Conservation (phyloP, 2,113 vertebrate genomes). For the Shinisaurus crocodilurus region DNA sequence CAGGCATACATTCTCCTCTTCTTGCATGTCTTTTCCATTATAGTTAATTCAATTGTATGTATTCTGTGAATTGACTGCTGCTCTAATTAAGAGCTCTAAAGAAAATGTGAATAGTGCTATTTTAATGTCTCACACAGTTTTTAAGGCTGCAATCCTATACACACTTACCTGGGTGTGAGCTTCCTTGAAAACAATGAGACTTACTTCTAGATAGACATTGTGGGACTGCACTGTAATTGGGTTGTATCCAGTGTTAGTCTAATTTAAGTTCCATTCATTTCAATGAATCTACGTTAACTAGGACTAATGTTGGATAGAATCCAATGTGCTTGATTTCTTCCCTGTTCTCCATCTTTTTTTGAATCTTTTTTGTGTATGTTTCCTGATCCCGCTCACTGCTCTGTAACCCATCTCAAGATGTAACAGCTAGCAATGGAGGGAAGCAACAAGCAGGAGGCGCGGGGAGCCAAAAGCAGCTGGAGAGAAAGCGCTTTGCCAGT, state of each 20-base stretch:
- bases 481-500: no score
- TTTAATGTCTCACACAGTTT: constrained; percentile 23
- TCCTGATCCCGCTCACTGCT: no score
- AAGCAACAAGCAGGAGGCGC: no score
- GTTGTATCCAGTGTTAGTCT: no score
- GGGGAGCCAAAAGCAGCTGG: no score
- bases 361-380: no score
- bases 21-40: constrained; percentile 66
- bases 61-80: constrained; percentile 56
- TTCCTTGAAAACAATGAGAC: background rate
- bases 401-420: no score
- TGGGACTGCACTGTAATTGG: background rate
- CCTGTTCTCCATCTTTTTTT: background rate
- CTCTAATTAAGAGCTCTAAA: constrained; percentile 63
- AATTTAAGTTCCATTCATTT: no score
- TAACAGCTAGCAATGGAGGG: no score
- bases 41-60: constrained; percentile 57
- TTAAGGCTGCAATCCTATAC: background rate
- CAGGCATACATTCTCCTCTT: constrained; percentile 10
- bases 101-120: constrained; percentile 51
- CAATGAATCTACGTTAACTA: no score
- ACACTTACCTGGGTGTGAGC: background rate
- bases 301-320: no score
- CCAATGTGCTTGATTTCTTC: constrained; percentile 2
- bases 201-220: background rate